These are phyloP conservation scores for Pogonomyrmex californicus DNA, from an alignment of 1,140 invertebrate species.

Conservation along the genomic window DNA sequence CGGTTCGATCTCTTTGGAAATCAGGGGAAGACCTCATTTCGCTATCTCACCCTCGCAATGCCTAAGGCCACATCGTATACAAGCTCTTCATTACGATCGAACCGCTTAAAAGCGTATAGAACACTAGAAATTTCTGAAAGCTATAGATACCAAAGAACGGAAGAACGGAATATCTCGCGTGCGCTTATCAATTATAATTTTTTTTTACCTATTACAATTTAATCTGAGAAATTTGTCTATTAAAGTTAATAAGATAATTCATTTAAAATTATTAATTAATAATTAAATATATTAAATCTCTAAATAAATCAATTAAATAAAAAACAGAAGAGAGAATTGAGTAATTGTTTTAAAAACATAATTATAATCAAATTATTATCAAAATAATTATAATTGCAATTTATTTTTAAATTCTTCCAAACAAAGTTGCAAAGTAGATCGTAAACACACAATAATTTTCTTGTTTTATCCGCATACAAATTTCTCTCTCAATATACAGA, in stretches of 20 bases:
- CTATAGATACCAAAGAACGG: not conserved
- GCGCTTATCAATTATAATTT: not conserved
- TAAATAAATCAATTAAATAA: not conserved
- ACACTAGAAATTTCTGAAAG: not conserved
- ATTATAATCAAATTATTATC: too few species aligned
- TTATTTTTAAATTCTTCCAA: too few species aligned
- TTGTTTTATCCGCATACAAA: slow-evolving; percentile 33
- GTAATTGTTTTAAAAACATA: not conserved
- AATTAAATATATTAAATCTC: not conserved
- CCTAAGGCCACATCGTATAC: slow-evolving; percentile 64
- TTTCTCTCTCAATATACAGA: slow-evolving; percentile 4
- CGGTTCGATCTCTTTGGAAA: slow-evolving; percentile 66
- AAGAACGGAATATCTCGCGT: not conserved
- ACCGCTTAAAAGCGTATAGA: slow-evolving; percentile 9
- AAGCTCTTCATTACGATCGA: slow-evolving; percentile 74
- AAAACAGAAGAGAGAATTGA: not conserved
- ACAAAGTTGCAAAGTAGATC: slow-evolving; percentile 66
- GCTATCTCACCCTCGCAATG: slow-evolving; percentile 54
- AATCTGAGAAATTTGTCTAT: not conserved
- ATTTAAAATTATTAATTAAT: not conserved
- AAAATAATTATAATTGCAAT: not conserved
- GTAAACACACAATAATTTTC: slow-evolving; percentile 64
- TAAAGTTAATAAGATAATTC: not conserved
- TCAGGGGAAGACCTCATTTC: slow-evolving; percentile 29
- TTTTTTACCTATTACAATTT: not conserved